Evolutionary conservation across 2,113 vertebrate species (phyloP).

Genomic region (Muntiacus muntjak): DNA sequence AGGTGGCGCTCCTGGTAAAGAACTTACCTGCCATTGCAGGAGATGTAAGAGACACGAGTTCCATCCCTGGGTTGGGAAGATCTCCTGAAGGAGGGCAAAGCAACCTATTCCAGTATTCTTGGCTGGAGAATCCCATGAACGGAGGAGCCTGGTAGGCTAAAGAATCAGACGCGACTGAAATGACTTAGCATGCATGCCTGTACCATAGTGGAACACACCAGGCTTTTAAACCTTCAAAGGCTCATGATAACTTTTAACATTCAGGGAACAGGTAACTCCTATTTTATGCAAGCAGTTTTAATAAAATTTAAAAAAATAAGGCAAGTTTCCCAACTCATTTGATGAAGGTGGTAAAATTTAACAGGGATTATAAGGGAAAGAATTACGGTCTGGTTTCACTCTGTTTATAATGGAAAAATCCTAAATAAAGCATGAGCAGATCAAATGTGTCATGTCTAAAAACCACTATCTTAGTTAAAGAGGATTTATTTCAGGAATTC

Average conservation of each 20-base stretch:
- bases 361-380: neutral
- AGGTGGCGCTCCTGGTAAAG: neutral
- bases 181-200: neutral
- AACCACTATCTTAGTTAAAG: neutral
- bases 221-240: neutral
- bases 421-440: neutral
- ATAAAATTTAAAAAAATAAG: neutral
- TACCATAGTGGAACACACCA: neutral
- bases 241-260: neutral
- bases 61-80: neutral
- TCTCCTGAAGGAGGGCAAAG: neutral
- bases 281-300: neutral
- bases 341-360: neutral
- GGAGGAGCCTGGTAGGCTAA: neutral
- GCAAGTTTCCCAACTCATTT: neutral
- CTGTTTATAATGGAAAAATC: neutral
- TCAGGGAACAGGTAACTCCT: neutral
- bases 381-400: neutral
- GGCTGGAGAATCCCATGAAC: neutral
- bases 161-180: neutral
- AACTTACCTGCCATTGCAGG: neutral
- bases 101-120: neutral
- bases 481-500: neutral
- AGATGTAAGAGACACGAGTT: neutral
- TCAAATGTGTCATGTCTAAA: neutral